Base-by-base conservation (phyloP, 1,140 invertebrate genomes). In the Holotrichia oblita region DNA sequence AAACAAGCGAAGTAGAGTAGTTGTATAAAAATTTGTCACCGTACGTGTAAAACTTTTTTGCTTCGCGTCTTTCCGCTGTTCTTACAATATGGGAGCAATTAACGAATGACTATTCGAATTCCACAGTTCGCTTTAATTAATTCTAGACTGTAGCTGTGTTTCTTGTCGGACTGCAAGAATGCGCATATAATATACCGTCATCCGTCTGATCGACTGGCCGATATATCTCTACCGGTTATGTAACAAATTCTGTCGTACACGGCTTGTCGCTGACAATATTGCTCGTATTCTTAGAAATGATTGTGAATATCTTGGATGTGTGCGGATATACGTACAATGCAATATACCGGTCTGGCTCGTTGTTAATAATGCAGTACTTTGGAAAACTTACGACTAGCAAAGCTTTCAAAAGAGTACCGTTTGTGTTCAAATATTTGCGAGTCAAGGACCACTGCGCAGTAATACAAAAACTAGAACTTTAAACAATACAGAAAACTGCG, bases 51-150 rank as follows among this genome's bases (percentile, higher is more conserved):
- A 69, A 69, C 3, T 69, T 48, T 69, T 69, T 69, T 69, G 22
- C 61, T 10, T 4, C 14, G 61, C 20, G 61, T 34, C 61, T 69
- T 69, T 69, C 61, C 61, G 61, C 61, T 34, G 61, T 69, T 34
- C 22, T 22, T 69, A 27, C 22, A 34, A 34, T 34, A 34, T 22
- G 61, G 61, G 20, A 27, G 61, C 61, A 69, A 69, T 69, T 69
- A 69, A 69, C 61, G 61, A 69, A 69, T 69, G 61, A 69, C 61
- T 69, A 69, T 69, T 69, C 61, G 61, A 69, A 69, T 69, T 69
- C 61, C 61, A 34, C 61, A 3, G 22, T 34, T 55, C 61, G 20
- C 61, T 69, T 69, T 69, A 69, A 69, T 69, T 69, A 69, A 69
- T 69, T 69, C 61, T 69, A 69, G 61, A 69, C 22, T 69, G 61